phyloP scores from a whole-genome alignment of 2,888 invertebrate species.

The Watsonalla binaria region DNA sequence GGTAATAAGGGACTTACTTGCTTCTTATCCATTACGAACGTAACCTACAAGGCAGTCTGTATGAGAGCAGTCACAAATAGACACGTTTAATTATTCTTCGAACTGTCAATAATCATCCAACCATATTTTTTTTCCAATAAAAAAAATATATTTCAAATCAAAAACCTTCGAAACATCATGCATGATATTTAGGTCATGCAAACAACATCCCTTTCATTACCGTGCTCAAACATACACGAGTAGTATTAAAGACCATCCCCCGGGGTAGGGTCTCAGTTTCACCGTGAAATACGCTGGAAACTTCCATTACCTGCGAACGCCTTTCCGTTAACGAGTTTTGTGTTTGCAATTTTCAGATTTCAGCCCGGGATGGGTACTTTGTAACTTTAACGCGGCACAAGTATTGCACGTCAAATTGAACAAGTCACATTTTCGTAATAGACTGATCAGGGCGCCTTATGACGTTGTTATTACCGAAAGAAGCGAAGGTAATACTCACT shows the following conservation, averaged over 20 bases:
- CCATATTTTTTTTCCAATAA: too few relatives aligned
- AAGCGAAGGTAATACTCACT: too few relatives aligned
- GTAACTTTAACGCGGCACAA: constrained; percentile 1
- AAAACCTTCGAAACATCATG: too few relatives aligned
- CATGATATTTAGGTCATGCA: too few relatives aligned
- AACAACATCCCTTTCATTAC: neutral
- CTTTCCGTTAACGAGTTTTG: constrained; percentile 24
- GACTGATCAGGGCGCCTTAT: neutral
- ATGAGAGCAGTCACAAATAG: too few relatives aligned
- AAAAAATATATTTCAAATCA: too few relatives aligned
- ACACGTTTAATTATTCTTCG: too few relatives aligned
- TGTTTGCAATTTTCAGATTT: constrained; percentile 20
- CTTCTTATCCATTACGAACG: too few relatives aligned
- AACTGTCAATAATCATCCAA: too few relatives aligned
- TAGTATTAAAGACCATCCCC: constrained; percentile 2
- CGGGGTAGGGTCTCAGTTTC: constrained; percentile 9
- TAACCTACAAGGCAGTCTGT: too few relatives aligned
- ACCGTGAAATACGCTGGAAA: constrained; percentile 11
- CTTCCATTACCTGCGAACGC: constrained; percentile 14
- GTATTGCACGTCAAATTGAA: constrained; percentile 1
- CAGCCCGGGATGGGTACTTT: constrained; percentile 3
- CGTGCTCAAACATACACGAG: neutral
- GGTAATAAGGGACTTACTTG: too few relatives aligned
- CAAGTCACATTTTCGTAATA: neutral
- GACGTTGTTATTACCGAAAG: too few relatives aligned